Conservation (phyloP, 2,113 vertebrate species). For the Urocynchramus pylzowi region DNA sequence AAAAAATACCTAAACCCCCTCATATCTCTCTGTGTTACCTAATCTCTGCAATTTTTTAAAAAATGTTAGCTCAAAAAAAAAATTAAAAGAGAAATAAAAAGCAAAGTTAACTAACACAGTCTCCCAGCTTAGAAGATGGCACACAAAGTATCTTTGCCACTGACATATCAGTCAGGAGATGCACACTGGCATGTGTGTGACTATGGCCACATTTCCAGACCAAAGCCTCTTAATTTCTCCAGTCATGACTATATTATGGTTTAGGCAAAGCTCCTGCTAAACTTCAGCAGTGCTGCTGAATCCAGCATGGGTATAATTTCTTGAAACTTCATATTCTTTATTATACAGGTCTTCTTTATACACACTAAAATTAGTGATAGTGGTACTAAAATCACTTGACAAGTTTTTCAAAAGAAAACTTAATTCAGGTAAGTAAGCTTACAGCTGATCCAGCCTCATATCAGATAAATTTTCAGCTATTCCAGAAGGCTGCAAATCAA, state of each 20-base stretch:
- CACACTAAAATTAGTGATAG: neutral
- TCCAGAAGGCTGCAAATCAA: neutral
- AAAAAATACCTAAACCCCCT: neutral
- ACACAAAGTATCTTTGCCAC: neutral
- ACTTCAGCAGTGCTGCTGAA: neutral
- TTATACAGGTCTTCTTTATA: neutral
- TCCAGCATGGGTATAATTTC: neutral
- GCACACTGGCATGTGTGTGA: neutral
- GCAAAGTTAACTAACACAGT: neutral
- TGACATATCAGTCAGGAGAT: neutral
- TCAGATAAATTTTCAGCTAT: neutral
- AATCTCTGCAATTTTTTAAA: neutral
- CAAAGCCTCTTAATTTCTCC: neutral
- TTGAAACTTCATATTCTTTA: neutral
- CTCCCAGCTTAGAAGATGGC: neutral
- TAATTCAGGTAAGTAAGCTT: neutral
- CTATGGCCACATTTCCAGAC: neutral
- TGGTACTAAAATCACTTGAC: neutral
- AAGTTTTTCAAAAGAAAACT: neutral
- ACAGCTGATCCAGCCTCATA: neutral
- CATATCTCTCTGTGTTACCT: neutral
- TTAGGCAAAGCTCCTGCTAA: neutral
- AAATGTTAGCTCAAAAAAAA: neutral
- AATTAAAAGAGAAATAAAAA: neutral
- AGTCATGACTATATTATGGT: neutral